Evolutionary conservation across 2,797 vertebrate genomes (phyloP).

Genomic region (Notolepis coatsorum): DNA sequence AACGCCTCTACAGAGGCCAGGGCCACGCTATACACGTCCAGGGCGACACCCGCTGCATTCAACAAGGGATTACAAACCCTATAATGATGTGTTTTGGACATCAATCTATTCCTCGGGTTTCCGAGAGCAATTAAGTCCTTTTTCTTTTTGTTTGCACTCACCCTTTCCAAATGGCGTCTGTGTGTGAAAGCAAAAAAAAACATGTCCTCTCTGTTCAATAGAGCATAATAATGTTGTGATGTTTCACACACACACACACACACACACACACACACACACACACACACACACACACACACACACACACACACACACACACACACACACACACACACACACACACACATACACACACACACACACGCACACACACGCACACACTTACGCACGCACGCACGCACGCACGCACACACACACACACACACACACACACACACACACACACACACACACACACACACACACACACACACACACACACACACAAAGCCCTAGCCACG

Average conservation of each 20-base stretch:
- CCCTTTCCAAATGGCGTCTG: not conserved
- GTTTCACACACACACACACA: not conserved
- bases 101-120: slow-evolving; percentile 38
- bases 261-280: too few relatives aligned
- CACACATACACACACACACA: too few relatives aligned
- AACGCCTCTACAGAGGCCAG: slow-evolving; percentile 45
- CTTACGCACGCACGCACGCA: too few relatives aligned
- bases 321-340: too few relatives aligned
- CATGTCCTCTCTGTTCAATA: not conserved
- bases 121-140: slow-evolving; percentile 22
- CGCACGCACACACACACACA: too few relatives aligned
- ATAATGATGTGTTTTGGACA: slow-evolving; percentile 40
- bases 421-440: too few relatives aligned
- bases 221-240: slow-evolving; percentile 18
- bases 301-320: too few relatives aligned
- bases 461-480: too few relatives aligned
- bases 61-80: slow-evolving; percentile 54
- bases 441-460: too few relatives aligned
- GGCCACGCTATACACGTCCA: slow-evolving; percentile 45
- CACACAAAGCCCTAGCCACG: too few relatives aligned
- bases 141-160: not conserved
- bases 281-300: too few relatives aligned
- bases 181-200: not conserved
- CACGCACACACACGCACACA: too few relatives aligned
- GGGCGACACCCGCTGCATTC: slow-evolving; percentile 50